Evolutionary conservation across 2,797 vertebrate genomes (phyloP).

Genomic region (Coreius guichenoti): DNA sequence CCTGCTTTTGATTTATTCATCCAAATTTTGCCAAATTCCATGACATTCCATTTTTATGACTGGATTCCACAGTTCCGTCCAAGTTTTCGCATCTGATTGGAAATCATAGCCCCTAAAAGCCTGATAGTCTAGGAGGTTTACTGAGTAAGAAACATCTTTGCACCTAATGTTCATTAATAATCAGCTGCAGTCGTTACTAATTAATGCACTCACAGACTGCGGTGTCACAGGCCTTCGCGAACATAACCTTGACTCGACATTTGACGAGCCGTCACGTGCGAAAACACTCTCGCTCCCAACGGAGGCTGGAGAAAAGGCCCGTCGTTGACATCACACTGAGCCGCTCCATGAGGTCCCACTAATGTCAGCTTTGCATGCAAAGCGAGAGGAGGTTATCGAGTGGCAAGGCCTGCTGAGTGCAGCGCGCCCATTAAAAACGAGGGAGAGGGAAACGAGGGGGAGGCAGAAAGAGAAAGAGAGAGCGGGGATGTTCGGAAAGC

Average conservation of each 20-base stretch:
- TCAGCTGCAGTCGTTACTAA: conserved; percentile 69
- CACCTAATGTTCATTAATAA: conserved; percentile 56
- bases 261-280: neutral
- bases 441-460: conserved; percentile 44
- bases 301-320: conserved; percentile 46
- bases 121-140: neutral
- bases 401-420: conserved; percentile 63
- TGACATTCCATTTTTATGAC: neutral
- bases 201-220: conserved; percentile 68
- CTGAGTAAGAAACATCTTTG: conserved; percentile 21
- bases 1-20: neutral
- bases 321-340: conserved; percentile 44
- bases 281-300: conserved; percentile 9
- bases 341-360: conserved; percentile 51
- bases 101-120: neutral
- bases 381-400: conserved; percentile 59
- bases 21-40: neutral
- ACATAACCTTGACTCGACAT: conserved; percentile 57
- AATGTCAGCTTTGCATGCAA: conserved; percentile 60
- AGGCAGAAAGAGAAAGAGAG: conserved; percentile 51
- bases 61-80: neutral
- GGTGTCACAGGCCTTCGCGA: conserved; percentile 37
- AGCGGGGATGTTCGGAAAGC: conserved; percentile 22
- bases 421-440: conserved; percentile 65
- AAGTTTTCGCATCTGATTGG: neutral